Base-by-base conservation (phyloP, 1,140 invertebrate genomes). In the Drosophila sp. region DNA sequence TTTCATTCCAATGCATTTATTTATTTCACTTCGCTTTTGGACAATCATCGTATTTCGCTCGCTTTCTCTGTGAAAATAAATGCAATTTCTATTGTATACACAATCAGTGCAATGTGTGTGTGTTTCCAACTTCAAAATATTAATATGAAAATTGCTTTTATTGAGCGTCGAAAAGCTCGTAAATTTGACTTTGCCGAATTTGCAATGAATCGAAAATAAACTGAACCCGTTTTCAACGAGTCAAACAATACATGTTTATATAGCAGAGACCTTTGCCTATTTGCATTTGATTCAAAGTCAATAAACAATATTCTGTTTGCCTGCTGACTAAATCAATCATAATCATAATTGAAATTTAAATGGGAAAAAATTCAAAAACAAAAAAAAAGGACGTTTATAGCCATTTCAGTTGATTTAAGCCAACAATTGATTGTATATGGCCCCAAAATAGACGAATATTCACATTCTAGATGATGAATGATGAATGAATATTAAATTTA, bases 141-240 rank as follows among this genome's bases (percentile, higher is more conserved):
- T 78, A 77, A 78, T 81, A 81, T 81, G 75, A 81, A 86, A 86
- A 82, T 79, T 76, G 74, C 63, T 54, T 69, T 76, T 73, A 76
- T 69, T 45, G 77, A 73, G 61, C 57, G 29, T 59, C 54, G 48
- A 13, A 29, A 25, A 58, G 41, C 56, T 70, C 82, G 78, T 86
- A 86, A 86, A 86, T 87, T 81, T 21, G n/a, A 74, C 72, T 89
- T 87, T 82, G 79, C 69, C 72, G 71, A 80, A 86, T 75, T 86
- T 86, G 8, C 57, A 46, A 34, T 14, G 50, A 57, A 67, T 58
- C 21, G 40, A 32, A 32, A 62, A 50, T 40, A 36, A 14, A 70
- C 40, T 67, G 21, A 29, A 54, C 36, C 61, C 56, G 18, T 29
- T 27, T 5, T 38, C 45, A 45, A 45, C 40, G 56, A 72, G 25